These are phyloP conservation scores for Anolis apletophallus DNA, from an alignment of 2,797 vertebrate species.

Conservation along the genomic window DNA sequence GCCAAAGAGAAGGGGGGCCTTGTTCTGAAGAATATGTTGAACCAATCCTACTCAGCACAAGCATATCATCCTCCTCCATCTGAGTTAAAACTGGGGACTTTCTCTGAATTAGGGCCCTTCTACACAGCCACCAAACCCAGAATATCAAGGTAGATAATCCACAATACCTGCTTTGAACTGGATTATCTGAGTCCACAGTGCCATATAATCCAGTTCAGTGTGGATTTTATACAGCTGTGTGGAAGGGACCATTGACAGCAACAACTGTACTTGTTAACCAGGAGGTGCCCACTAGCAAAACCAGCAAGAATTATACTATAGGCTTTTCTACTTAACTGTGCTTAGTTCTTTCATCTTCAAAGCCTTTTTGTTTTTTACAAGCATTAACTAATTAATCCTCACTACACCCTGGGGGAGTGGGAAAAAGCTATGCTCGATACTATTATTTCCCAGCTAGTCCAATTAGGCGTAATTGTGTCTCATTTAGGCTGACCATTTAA, in stretches of 20 bases:
- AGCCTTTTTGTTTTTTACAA: slow-evolving; percentile 4
- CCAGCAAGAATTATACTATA: neutral
- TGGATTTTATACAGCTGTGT: too few relatives aligned
- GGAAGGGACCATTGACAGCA: neutral
- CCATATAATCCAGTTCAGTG: too few relatives aligned
- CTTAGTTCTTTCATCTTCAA: slow-evolving; percentile 43
- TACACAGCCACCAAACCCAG: too few relatives aligned
- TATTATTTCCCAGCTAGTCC: slow-evolving; percentile 37
- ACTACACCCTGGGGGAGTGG: slow-evolving; percentile 22
- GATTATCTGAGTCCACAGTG: too few relatives aligned
- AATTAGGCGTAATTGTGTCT: slow-evolving; percentile 15
- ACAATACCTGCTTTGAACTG: too few relatives aligned
- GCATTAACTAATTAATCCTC: slow-evolving; percentile 42
- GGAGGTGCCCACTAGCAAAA: slow-evolving; percentile 6
- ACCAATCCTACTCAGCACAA: too few relatives aligned
- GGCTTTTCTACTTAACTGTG: slow-evolving; percentile 16
- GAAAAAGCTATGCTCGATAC: slow-evolving; percentile 34
- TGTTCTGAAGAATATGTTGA: too few relatives aligned
- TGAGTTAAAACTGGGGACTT: too few relatives aligned
- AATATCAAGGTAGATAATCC: too few relatives aligned
- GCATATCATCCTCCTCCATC: too few relatives aligned
- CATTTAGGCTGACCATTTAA: slow-evolving; percentile 22
- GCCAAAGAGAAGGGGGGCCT: too few relatives aligned
- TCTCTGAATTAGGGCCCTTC: neutral
- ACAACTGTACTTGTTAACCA: neutral